These are phyloP conservation scores for Trialeurodes vaporariorum DNA, from an alignment of 1,140 invertebrate genomes.

Conservation along the genomic window DNA sequence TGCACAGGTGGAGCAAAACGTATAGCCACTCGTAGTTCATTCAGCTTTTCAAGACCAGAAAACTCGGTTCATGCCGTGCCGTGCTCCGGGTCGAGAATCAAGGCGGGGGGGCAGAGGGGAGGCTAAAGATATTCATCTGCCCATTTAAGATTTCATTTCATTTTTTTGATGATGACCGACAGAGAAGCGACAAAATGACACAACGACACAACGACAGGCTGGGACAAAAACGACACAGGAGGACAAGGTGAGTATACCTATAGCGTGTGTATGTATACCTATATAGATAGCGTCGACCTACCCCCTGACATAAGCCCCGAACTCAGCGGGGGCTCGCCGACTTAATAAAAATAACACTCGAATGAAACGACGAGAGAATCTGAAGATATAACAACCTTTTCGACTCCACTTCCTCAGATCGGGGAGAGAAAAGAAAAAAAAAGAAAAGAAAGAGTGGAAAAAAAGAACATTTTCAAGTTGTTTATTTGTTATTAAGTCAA, in stretches of 20 bases:
- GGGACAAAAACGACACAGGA: background rate
- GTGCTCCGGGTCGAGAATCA: background rate
- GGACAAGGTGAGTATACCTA: background rate
- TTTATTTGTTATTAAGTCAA: slow-evolving; percentile 1
- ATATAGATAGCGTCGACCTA: background rate
- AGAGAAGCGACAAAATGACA: background rate
- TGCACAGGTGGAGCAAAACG: background rate
- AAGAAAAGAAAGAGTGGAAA: too few species aligned
- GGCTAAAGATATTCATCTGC: background rate
- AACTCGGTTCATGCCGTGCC: too few species aligned
- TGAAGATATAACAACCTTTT: background rate
- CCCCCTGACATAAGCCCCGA: too few species aligned
- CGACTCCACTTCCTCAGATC: background rate
- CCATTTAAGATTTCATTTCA: background rate
- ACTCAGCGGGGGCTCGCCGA: background rate
- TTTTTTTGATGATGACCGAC: background rate
- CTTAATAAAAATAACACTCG: slow-evolving; percentile 1
- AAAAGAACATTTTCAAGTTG: background rate
- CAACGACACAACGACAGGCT: background rate
- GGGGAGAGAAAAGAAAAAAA: too few species aligned
- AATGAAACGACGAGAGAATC: too few species aligned
- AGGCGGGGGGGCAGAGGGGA: background rate
- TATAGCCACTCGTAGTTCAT: background rate
- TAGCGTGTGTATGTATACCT: background rate
- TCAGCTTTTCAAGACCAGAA: too few species aligned